Evolutionary conservation across 2,113 vertebrate genomes (phyloP).

Genomic region (Cyprinodon variegatus): DNA sequence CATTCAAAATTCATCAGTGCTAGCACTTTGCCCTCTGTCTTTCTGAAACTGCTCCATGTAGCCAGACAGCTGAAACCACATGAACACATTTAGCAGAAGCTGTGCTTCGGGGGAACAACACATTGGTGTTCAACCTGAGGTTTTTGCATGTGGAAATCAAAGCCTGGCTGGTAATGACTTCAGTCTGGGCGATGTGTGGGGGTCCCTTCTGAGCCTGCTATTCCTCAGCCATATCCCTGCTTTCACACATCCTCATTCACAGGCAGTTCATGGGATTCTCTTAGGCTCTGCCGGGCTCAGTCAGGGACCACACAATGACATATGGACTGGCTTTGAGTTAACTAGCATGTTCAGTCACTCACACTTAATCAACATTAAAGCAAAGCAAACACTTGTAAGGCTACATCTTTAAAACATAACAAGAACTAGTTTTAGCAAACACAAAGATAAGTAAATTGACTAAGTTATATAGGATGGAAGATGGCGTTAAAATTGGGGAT

Average conservation of each 20-base stretch:
- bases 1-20: slow-evolving; percentile 71
- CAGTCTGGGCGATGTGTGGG: slow-evolving; percentile 66
- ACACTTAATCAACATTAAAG: slow-evolving; percentile 68
- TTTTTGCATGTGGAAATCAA: slow-evolving; percentile 74
- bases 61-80: slow-evolving; percentile 46
- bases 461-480: slow-evolving; percentile 5
- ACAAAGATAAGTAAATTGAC: not conserved
- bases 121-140: slow-evolving; percentile 60
- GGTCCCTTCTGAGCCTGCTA: slow-evolving; percentile 60
- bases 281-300: slow-evolving; percentile 37
- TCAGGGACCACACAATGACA: slow-evolving; percentile 65
- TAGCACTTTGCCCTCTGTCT: slow-evolving; percentile 60
- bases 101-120: slow-evolving; percentile 38
- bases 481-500: slow-evolving; percentile 39
- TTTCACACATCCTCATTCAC: slow-evolving; percentile 74
- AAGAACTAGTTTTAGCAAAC: not conserved
- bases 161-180: slow-evolving; percentile 71
- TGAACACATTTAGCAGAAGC: slow-evolving; percentile 48
- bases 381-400: slow-evolving; percentile 47
- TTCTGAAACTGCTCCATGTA: slow-evolving; percentile 27
- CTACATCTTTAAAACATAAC: slow-evolving; percentile 38
- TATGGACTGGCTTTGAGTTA: slow-evolving; percentile 49
- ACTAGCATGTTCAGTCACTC: slow-evolving; percentile 39
- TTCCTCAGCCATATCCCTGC: slow-evolving; percentile 49
- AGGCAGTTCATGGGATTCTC: slow-evolving; percentile 34